Evolutionary conservation across 1,140 invertebrate species (phyloP).

Genomic region (Brachystomella parvula): DNA sequence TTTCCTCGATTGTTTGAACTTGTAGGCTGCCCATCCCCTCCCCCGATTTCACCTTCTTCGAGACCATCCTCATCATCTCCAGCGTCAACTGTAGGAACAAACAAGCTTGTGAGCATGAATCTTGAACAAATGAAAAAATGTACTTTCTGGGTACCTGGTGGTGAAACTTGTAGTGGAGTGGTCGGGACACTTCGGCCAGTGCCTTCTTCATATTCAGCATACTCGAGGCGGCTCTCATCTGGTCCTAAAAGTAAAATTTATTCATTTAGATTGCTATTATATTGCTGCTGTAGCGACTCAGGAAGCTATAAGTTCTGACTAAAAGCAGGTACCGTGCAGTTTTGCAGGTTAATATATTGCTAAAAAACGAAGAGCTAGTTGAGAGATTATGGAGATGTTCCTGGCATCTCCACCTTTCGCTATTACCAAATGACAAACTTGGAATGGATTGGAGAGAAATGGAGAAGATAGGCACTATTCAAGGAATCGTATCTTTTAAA

Average conservation of each 20-base stretch:
- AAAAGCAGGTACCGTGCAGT: no score
- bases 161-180: constrained; percentile 63
- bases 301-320: no score
- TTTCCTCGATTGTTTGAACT: not conserved
- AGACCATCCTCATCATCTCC: not conserved
- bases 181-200: constrained; percentile 61
- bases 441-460: no score
- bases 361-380: no score
- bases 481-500: not conserved
- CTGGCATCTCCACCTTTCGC: no score
- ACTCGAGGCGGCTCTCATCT: constrained; percentile 68
- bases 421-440: no score
- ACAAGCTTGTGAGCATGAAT: not conserved
- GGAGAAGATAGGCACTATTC: no score
- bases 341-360: no score
- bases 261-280: no score
- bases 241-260: constrained; percentile 39
- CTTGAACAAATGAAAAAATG: not conserved
- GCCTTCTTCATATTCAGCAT: constrained; percentile 56
- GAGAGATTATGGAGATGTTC: no score
- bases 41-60: constrained; percentile 1
- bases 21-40: constrained; percentile 2
- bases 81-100: not conserved
- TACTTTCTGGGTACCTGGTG: constrained; percentile 48
- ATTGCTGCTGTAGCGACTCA: no score